These are phyloP conservation scores for Platycheirus rosarum DNA, from an alignment of 2,888 invertebrate genomes.

Conservation along the genomic window DNA sequence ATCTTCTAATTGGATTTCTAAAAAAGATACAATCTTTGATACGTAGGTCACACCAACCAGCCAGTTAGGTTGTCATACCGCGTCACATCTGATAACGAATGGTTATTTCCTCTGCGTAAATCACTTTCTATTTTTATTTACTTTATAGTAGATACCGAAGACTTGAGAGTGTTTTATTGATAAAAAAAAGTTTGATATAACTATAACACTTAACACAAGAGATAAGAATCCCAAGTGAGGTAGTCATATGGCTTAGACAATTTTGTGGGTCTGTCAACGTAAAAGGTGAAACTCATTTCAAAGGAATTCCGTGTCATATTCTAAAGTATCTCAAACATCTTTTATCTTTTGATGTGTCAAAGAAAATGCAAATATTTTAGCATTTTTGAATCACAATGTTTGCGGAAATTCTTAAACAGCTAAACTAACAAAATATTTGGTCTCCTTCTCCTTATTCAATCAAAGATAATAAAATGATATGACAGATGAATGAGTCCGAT, in stretches of 20 bases:
- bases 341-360: no score
- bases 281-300: not conserved
- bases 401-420: not conserved
- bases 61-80: not conserved
- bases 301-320: slow-evolving; percentile 23
- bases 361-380: slow-evolving; percentile 6
- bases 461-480: no score
- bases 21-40: no score
- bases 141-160: not conserved
- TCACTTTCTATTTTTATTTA: slow-evolving; percentile 36
- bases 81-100: not conserved
- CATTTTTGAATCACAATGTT: slow-evolving; percentile 15
- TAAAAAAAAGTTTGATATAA: slow-evolving; percentile 21
- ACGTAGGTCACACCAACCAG: no score
- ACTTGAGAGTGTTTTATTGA: slow-evolving; percentile 1
- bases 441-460: no score
- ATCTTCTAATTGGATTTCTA: no score
- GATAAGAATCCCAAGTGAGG: slow-evolving; percentile 32
- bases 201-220: slow-evolving; percentile 1
- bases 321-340: no score
- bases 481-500: no score
- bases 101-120: slow-evolving; percentile 29
- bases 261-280: not conserved
- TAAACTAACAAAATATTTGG: no score
- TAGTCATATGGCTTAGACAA: slow-evolving; percentile 27